phyloP scores from a whole-genome alignment of 2,113 vertebrate genomes.

The Carassius gibelio region DNA sequence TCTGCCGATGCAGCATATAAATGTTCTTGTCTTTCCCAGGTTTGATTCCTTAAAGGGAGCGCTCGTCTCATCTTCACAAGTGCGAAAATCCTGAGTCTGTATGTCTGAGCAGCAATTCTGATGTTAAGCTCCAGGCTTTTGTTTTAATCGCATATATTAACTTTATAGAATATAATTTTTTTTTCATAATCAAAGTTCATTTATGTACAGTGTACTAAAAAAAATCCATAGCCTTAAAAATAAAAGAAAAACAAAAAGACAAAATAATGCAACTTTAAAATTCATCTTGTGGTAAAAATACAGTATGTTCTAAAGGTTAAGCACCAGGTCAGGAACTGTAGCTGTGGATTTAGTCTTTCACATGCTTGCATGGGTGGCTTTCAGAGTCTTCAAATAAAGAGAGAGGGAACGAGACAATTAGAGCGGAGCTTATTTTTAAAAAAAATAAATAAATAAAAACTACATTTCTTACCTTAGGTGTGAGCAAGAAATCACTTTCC shows the following conservation, averaged over 20 bases:
- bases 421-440: neutral
- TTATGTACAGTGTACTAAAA: slow-evolving; percentile 60
- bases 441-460: too few relatives aligned
- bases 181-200: slow-evolving; percentile 59
- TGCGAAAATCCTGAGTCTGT: slow-evolving; percentile 92
- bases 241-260: slow-evolving; percentile 69
- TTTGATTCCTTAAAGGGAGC: slow-evolving; percentile 56
- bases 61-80: slow-evolving; percentile 67
- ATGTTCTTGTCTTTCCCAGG: slow-evolving; percentile 53
- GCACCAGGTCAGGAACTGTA: slow-evolving; percentile 83
- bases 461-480: slow-evolving; percentile 27
- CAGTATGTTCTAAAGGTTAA: slow-evolving; percentile 82
- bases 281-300: slow-evolving; percentile 87
- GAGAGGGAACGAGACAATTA: slow-evolving; percentile 13
- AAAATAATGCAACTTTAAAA: slow-evolving; percentile 72
- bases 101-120: slow-evolving; percentile 95
- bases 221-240: slow-evolving; percentile 51
- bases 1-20: slow-evolving; percentile 51
- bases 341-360: slow-evolving; percentile 69
- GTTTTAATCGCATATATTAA: slow-evolving; percentile 77
- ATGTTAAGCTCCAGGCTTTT: slow-evolving; percentile 89
- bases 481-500: neutral
- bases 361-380: slow-evolving; percentile 70
- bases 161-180: slow-evolving; percentile 74
- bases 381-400: slow-evolving; percentile 69